A percentile compares a stretch with the other conserved stretches of the same genome.
Evolutionary conservation across 2,113 vertebrate genomes (phyloP).

Genomic region (Dendrocopos noguchii): DNA sequence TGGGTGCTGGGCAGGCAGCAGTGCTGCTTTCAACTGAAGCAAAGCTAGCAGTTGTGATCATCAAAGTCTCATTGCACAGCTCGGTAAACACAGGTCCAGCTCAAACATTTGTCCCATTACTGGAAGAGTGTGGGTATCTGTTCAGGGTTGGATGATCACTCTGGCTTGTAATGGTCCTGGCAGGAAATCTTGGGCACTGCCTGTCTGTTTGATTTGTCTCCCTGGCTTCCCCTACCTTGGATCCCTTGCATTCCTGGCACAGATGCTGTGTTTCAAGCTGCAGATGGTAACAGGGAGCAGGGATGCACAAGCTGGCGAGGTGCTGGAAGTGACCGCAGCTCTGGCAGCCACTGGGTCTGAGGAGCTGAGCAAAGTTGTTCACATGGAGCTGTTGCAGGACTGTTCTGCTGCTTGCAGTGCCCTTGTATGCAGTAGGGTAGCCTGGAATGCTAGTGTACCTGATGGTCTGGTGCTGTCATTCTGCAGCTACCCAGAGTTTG

Average conservation of each 20-base stretch:
- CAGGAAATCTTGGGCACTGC: not conserved
- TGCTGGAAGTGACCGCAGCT: not conserved
- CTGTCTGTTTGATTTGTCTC: conserved; percentile 20
- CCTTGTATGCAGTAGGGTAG: not conserved
- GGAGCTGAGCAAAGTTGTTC: not conserved
- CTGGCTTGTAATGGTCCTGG: not conserved
- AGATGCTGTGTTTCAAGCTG: not conserved
- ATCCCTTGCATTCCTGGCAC: not conserved
- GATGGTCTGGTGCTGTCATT: not conserved
- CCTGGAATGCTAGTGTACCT: not conserved
- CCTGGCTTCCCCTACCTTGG: conserved; percentile 5
- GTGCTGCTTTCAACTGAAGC: not conserved
- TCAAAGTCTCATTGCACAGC: not conserved
- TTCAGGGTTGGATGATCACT: rapidly evolving
- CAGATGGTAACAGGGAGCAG: not conserved
- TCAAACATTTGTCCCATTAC: rapidly evolving
- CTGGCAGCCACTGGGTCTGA: not conserved
- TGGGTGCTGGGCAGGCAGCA: not conserved
- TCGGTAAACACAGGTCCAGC: rapidly evolving
- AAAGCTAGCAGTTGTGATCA: not conserved
- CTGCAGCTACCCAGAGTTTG: not conserved
- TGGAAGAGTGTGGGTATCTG: rapidly evolving
- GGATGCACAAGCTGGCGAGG: not conserved
- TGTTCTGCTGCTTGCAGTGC: not conserved
- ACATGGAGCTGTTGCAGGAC: not conserved